Evolutionary conservation across 2,888 invertebrate genomes (phyloP).

Genomic region (Peribatodes rhomboidaria): DNA sequence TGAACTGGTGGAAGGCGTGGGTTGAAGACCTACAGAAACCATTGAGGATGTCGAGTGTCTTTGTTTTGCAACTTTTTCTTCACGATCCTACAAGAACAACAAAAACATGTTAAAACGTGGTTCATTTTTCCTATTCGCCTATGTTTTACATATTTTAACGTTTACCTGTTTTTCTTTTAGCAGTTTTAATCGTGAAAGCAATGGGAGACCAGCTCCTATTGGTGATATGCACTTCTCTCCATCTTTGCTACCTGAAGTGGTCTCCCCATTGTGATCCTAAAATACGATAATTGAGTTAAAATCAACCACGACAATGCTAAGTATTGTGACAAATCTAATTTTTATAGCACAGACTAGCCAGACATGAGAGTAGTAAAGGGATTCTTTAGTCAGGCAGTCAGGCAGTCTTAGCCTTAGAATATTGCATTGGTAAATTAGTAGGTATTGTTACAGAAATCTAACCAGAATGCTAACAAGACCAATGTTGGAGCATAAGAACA

Average conservation of each 20-base stretch:
- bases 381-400: too few relatives aligned
- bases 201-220: slow-evolving; percentile 93
- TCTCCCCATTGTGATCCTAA: slow-evolving; percentile 79
- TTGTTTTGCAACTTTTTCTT: slow-evolving; percentile 83
- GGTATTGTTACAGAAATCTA: too few relatives aligned
- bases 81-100: slow-evolving; percentile 72
- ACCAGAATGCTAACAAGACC: too few relatives aligned
- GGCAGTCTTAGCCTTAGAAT: too few relatives aligned
- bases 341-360: too few relatives aligned
- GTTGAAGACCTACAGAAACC: slow-evolving; percentile 79
- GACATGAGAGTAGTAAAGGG: too few relatives aligned
- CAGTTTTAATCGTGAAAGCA: slow-evolving; percentile 91
- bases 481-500: too few relatives aligned
- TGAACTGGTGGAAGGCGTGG: slow-evolving; percentile 88
- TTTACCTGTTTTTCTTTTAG: slow-evolving; percentile 94
- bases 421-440: too few relatives aligned
- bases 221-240: slow-evolving; percentile 89
- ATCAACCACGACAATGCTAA: not conserved
- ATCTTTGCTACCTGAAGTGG: slow-evolving; percentile 81
- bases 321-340: too few relatives aligned
- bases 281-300: not conserved
- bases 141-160: not conserved
- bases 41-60: slow-evolving; percentile 73
- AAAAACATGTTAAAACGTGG: not conserved
- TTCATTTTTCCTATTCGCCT: not conserved